phyloP scores from a whole-genome alignment of 1,140 invertebrate genomes.

The Leptoteleia sp. region DNA sequence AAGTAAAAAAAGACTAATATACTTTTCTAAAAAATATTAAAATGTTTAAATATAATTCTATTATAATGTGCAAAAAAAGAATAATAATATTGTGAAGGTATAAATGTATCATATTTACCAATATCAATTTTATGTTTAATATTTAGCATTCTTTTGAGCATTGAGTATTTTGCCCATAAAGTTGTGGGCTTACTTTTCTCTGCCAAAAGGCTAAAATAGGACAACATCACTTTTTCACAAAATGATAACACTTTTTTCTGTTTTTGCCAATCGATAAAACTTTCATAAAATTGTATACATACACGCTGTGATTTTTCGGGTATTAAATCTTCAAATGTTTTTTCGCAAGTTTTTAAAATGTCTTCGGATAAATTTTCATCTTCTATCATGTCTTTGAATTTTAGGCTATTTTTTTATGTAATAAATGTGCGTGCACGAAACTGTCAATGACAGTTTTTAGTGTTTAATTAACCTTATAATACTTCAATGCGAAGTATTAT shows the following conservation, averaged over 20 bases:
- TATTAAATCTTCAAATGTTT: slow-evolving; percentile 3
- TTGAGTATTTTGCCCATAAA: slow-evolving; percentile 50
- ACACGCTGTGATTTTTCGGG: slow-evolving; percentile 10
- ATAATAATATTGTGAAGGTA: too few relatives aligned
- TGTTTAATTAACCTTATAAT: too few relatives aligned
- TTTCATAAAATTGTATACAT: slow-evolving; percentile 8
- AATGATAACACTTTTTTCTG: slow-evolving; percentile 19
- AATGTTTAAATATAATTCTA: too few relatives aligned
- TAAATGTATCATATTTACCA: slow-evolving; percentile 14
- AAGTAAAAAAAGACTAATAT: background rate
- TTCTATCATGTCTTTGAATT: too few relatives aligned
- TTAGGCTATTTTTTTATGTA: too few relatives aligned
- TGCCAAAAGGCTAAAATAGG: slow-evolving; percentile 31
- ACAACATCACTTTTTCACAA: slow-evolving; percentile 15
- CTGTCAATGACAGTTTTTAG: too few relatives aligned
- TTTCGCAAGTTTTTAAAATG: slow-evolving; percentile 2
- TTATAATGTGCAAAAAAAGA: too few relatives aligned
- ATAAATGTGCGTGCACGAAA: too few relatives aligned
- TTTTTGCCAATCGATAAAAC: slow-evolving; percentile 21
- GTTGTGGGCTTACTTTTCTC: slow-evolving; percentile 20
- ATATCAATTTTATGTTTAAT: slow-evolving; percentile 35
- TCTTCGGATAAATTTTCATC: slow-evolving; percentile 11
- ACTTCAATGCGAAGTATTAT: too few relatives aligned
- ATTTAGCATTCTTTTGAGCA: slow-evolving; percentile 45
- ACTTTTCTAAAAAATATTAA: slow-evolving; percentile 23